Evolutionary conservation across 2,888 invertebrate species (phyloP).

Genomic region (Mechanitis messenoides): DNA sequence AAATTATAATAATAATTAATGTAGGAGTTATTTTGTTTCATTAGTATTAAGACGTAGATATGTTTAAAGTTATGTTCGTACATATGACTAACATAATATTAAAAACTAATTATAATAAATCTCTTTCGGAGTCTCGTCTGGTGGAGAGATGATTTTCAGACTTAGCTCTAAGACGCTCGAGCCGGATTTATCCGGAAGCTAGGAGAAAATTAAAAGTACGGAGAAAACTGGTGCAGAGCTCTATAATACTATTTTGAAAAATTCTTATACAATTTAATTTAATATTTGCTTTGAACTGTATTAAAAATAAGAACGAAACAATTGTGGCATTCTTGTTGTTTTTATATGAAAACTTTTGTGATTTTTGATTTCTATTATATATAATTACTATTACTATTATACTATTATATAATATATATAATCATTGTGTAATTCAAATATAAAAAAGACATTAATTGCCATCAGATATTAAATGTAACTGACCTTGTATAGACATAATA

Average conservation of each 20-base stretch:
- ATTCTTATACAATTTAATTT: constrained; percentile 24
- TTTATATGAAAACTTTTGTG: no score
- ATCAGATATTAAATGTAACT: no score
- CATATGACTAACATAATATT: constrained; percentile 10
- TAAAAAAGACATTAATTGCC: no score
- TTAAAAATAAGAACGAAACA: neutral
- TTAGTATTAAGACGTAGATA: neutral
- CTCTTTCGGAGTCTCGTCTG: constrained; percentile 23
- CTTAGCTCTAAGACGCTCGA: constrained; percentile 30
- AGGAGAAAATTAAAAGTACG: constrained; percentile 33
- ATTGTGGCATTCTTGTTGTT: no score
- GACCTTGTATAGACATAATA: no score
- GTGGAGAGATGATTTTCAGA: constrained; percentile 29
- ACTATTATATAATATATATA: no score
- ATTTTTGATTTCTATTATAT: no score
- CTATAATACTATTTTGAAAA: constrained; percentile 22
- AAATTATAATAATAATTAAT: no score
- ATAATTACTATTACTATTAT: no score
- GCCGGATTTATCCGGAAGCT: constrained; percentile 30
- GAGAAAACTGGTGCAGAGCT: constrained; percentile 21
- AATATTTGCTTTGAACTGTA: constrained; percentile 14
- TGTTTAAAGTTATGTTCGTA: neutral
- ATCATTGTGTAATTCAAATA: no score
- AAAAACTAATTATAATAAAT: constrained; percentile 30
- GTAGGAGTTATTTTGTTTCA: neutral